Percentiles rank a stretch among this genome's conserved stretches.
phyloP scores from a whole-genome alignment of 2,113 vertebrate species.

The Cepphus grylle region DNA sequence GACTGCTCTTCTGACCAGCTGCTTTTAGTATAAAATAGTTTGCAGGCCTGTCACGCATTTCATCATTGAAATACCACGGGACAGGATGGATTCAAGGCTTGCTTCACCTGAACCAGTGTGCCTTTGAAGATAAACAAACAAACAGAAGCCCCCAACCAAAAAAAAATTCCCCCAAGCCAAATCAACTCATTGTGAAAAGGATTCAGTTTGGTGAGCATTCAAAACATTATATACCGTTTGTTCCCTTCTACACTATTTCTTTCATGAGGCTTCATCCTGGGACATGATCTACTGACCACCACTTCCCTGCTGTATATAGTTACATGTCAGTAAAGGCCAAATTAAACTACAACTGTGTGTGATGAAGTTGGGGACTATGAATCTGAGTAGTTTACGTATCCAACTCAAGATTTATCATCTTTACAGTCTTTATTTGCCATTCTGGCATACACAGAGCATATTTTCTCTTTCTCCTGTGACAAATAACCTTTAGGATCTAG shows the following conservation, averaged over 20 bases:
- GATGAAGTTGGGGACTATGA: not conserved
- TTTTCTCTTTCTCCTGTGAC: constrained; percentile 16
- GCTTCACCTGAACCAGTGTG: not conserved
- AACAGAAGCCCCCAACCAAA: not conserved
- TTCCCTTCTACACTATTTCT: not conserved
- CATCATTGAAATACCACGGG: not conserved
- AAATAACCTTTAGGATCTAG: constrained; percentile 36
- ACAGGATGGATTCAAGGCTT: not conserved
- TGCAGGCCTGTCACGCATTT: not conserved
- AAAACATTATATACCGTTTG: not conserved
- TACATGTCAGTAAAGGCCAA: not conserved
- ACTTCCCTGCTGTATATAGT: not conserved
- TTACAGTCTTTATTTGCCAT: constrained; percentile 29
- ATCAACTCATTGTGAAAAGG: not conserved
- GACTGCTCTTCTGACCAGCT: not conserved
- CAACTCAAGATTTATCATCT: constrained; percentile 33
- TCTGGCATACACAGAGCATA: not conserved
- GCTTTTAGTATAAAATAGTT: not conserved
- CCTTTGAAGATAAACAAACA: not conserved
- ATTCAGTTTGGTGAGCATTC: not conserved
- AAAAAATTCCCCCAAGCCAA: not conserved
- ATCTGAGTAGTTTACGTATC: not conserved
- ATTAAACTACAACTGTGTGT: not conserved
- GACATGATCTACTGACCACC: not conserved
- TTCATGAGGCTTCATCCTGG: not conserved